A percentile compares a stretch with the other conserved stretches of the same genome.
Conservation (phyloP, 2,113 vertebrate genomes). For the Dipodomys spectabilis region DNA sequence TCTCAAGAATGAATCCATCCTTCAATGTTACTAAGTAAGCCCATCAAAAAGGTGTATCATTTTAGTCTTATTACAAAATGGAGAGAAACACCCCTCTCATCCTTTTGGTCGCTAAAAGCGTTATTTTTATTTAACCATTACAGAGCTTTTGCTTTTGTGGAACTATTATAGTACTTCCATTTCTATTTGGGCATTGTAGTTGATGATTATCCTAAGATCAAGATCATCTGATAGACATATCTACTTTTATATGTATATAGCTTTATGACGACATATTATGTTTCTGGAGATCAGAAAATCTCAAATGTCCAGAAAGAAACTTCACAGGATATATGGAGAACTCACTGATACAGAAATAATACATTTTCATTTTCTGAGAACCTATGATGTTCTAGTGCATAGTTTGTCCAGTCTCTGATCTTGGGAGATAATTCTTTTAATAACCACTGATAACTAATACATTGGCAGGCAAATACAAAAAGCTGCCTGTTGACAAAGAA, state of each 20-base stretch:
- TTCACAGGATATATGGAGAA: not conserved
- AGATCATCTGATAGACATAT: not conserved
- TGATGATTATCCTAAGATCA: not conserved
- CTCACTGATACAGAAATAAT: not conserved
- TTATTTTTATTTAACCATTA: no score
- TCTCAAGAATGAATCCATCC: not conserved
- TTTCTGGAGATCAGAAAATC: not conserved
- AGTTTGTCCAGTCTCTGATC: not conserved
- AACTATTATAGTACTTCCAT: no score
- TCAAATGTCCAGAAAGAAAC: not conserved
- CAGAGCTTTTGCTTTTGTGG: no score
- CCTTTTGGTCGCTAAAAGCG: not conserved
- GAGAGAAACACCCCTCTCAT: not conserved
- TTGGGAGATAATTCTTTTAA: not conserved
- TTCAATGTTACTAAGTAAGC: not conserved
- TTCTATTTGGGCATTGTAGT: not conserved
- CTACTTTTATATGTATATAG: not conserved
- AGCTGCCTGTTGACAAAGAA: not conserved
- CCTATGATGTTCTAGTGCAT: not conserved
- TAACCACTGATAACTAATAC: not conserved
- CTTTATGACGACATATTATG: not conserved
- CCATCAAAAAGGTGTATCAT: not conserved
- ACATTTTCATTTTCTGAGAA: not conserved
- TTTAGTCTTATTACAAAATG: constrained; percentile 17
- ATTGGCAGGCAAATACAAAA: not conserved